Evolutionary conservation across 2,113 vertebrate genomes (phyloP).

Genomic region (Notiomystis cincta): DNA sequence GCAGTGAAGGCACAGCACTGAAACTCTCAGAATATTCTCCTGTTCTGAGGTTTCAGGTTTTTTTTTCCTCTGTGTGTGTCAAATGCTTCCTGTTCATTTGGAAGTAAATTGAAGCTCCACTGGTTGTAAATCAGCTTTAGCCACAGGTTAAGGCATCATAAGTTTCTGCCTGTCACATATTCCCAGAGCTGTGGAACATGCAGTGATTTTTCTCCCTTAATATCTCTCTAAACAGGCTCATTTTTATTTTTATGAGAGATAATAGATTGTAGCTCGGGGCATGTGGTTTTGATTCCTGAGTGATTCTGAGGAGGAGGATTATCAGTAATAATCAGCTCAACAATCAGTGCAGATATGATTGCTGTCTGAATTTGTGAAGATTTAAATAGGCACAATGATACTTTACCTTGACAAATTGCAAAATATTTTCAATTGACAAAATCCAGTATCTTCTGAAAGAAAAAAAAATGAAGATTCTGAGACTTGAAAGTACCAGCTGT

Average conservation of each 20-base stretch:
- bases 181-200: not conserved
- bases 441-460: not conserved
- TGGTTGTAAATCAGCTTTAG: constrained; percentile 20
- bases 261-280: not conserved
- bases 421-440: not conserved
- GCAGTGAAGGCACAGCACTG: not conserved
- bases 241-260: not conserved
- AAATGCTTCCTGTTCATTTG: not conserved
- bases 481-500: not conserved
- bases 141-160: not conserved
- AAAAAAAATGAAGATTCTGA: not conserved
- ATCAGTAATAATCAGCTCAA: not conserved
- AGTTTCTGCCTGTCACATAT: not conserved
- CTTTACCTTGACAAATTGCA: not conserved
- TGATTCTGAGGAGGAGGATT: not conserved
- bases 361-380: not conserved
- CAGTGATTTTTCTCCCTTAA: not conserved
- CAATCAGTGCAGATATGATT: not conserved
- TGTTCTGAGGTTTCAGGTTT: not conserved
- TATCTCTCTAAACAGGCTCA: not conserved
- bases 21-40: not conserved
- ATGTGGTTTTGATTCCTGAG: constrained; percentile 16
- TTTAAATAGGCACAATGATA: not conserved
- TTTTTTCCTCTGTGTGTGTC: not conserved
- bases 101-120: constrained; percentile 16